Evolutionary conservation across 2,113 vertebrate genomes (phyloP), one percentile per base, ranked within the genome.

Genomic region (Podiceps cristatus): DNA sequence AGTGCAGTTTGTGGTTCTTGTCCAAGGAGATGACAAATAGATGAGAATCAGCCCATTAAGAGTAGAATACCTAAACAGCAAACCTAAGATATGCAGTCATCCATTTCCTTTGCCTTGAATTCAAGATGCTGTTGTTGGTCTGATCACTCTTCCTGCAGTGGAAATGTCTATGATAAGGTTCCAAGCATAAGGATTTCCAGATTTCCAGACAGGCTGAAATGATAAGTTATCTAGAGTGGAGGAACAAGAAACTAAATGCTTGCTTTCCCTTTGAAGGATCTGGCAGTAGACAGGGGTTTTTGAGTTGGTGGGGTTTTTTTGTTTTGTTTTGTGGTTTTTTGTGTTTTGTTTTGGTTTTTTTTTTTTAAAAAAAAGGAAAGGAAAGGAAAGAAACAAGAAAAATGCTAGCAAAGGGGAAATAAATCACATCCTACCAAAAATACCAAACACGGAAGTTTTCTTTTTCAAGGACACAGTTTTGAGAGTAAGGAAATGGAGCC

Each of bases 131-230:
- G n/a, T 84, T 94, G 55, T 96, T 94, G 58, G 81, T 92, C 82
- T 86, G 29, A 97, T 96, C 56, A 90, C 45, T 97, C 88, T 96
- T 98, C 95, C 71, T 96, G 93, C 95, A 95, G 72, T 18, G 31
- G 96, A 98, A 98, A 97, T 93, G 45, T 93, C 97, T 96, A 90
- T 94, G 97, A 98, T 98, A 98, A 98, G 68, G 72, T 95, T 95
- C 87, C 86, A 95, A 87, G 83, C 95, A 90, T 95, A 96, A 98
- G 93, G 96, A 96, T 95, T 98, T 98, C 96, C 96, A 98, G 97
- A 97, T 98, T 98, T 97, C 75, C 88, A 98, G 93, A 78, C 95
- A 98, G 96, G 83, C 79, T 98, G 58, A 75, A 97, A 96, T 97
- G 97, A 97, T 96, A 96, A 94, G 96, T 96, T 98, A 97, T 97